Conservation (phyloP, 2,113 vertebrate genomes). For the Passer montanus region DNA sequence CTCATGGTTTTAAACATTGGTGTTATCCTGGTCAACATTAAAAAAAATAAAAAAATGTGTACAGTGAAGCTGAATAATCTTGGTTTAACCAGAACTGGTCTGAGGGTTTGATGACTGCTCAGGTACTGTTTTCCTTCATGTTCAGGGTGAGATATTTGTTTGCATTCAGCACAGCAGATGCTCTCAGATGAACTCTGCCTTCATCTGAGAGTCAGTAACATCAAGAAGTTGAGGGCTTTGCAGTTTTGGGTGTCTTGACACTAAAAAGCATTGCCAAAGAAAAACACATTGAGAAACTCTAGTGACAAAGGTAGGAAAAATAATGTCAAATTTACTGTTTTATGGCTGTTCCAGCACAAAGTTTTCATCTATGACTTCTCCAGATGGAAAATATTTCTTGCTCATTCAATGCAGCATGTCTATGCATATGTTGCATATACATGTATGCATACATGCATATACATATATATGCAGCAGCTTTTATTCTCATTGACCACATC, state of each 20-base stretch:
- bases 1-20: neutral
- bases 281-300: neutral
- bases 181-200: neutral
- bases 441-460: no score
- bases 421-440: neutral
- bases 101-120: neutral
- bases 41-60: neutral
- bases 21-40: neutral
- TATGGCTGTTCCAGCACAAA: neutral
- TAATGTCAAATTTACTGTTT: constrained; percentile 12
- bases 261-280: neutral
- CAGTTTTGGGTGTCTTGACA: neutral
- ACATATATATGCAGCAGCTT: neutral
- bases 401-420: neutral
- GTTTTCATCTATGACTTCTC: constrained; percentile 9
- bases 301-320: constrained; percentile 29
- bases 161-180: neutral
- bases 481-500: neutral
- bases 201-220: neutral
- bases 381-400: neutral
- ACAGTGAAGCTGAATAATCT: neutral
- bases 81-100: neutral
- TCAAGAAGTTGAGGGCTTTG: neutral
- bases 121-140: neutral
- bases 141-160: neutral